These are phyloP conservation scores for Tetropium fuscum DNA, from an alignment of 2,888 invertebrate genomes.

Conservation along the genomic window DNA sequence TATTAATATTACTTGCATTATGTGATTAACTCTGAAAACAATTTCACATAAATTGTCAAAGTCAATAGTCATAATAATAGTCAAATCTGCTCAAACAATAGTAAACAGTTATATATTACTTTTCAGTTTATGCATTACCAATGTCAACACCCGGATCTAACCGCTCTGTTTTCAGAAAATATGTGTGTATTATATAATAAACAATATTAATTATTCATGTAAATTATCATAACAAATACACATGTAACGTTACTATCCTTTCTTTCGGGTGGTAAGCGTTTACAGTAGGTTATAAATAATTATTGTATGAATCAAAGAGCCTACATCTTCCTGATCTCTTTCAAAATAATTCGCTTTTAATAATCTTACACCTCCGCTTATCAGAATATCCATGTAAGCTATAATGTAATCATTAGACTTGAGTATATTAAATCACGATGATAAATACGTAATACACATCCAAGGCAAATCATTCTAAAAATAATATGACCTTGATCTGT, in stretches of 20 bases:
- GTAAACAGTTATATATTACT: no score
- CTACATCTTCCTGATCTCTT: conserved; percentile 12
- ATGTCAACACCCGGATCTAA: conserved; percentile 17
- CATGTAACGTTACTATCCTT: conserved; percentile 20
- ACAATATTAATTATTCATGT: conserved; percentile 16
- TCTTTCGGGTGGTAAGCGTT: conserved; percentile 9
- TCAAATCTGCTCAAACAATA: no score
- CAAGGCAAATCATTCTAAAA: conserved; percentile 32
- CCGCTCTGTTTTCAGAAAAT: not conserved
- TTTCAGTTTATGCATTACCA: conserved; percentile 5
- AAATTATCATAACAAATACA: conserved; percentile 16
- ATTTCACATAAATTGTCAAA: no score
- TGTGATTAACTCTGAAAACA: no score
- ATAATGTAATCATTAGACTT: conserved; percentile 1
- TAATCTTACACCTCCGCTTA: conserved; percentile 5
- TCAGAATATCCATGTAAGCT: not conserved
- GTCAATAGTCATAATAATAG: no score
- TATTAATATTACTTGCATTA: no score
- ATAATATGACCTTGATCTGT: conserved; percentile 39
- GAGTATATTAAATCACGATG: not conserved
- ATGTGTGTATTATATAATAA: conserved; percentile 18
- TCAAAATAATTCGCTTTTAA: conserved; percentile 5
- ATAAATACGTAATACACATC: conserved; percentile 21
- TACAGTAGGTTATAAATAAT: conserved; percentile 14
- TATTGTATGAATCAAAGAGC: conserved; percentile 16